phyloP scores from a whole-genome alignment of 2,113 vertebrate genomes.

The Petrocephalus microphthalmus region DNA sequence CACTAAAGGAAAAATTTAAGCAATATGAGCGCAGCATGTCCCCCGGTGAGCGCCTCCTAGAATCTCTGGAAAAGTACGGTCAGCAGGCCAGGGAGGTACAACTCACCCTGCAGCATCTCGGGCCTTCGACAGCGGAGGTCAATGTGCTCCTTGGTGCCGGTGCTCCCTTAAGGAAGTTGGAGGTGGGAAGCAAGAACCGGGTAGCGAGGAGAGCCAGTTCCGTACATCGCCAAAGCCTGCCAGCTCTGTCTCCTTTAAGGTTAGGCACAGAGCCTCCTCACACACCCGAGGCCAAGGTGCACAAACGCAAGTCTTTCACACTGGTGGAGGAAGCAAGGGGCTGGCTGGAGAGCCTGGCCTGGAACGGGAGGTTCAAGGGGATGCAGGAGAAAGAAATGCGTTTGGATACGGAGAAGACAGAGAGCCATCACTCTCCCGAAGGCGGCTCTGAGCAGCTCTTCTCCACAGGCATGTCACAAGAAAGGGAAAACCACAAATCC shows the following conservation, averaged over 20 bases:
- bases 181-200: constrained; percentile 32
- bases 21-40: constrained; percentile 60
- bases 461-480: constrained; percentile 16
- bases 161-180: constrained; percentile 46
- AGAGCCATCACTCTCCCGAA: constrained; percentile 28
- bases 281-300: constrained; percentile 45
- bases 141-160: constrained; percentile 27
- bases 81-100: constrained; percentile 62
- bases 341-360: constrained; percentile 63
- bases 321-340: constrained; percentile 66
- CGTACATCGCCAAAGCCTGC: constrained; percentile 60
- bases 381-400: constrained; percentile 43
- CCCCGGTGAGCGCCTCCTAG: constrained; percentile 53
- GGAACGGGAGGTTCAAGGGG: constrained; percentile 51
- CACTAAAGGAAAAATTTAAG: constrained; percentile 62
- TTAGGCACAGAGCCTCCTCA: constrained; percentile 35
- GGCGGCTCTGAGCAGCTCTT: constrained; percentile 29
- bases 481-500: constrained; percentile 38
- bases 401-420: constrained; percentile 42
- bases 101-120: constrained; percentile 54
- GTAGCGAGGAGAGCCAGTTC: constrained; percentile 35
- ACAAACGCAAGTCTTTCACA: constrained; percentile 64
- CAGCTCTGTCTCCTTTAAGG: constrained; percentile 41
- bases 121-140: constrained; percentile 36
- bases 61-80: constrained; percentile 62